Evolutionary conservation across 2,113 vertebrate genomes (phyloP).

Genomic region (Falcunculus frontatus): DNA sequence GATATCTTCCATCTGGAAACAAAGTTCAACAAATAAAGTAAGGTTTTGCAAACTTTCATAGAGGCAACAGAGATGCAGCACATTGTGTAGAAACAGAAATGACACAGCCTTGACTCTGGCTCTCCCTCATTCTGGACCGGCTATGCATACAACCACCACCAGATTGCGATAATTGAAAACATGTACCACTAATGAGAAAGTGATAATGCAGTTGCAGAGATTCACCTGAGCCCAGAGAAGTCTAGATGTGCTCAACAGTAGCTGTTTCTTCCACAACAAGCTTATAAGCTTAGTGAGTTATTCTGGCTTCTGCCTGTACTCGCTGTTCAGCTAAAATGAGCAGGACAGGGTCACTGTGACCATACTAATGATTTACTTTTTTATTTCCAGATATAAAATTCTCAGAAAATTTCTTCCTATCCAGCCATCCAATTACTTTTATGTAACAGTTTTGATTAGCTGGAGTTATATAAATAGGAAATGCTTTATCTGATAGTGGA

Average conservation of each 20-base stretch:
- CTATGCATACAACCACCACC: neutral
- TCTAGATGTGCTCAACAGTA: neutral
- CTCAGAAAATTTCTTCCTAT: neutral
- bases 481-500: neutral
- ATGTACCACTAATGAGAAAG: neutral
- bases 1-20: neutral
- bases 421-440: neutral
- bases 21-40: neutral
- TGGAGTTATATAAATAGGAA: neutral
- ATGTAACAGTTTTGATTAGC: neutral
- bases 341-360: neutral
- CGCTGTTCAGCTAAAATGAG: neutral
- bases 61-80: accelerated
- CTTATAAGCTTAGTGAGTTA: neutral
- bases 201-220: neutral
- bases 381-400: neutral
- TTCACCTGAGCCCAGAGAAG: neutral
- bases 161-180: neutral
- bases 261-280: neutral
- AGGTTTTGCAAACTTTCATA: neutral
- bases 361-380: neutral
- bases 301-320: neutral
- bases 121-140: neutral
- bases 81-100: neutral
- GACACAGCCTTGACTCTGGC: neutral